These are phyloP conservation scores for Salarias fasciatus DNA, from an alignment of 2,797 vertebrate species.

Conservation along the genomic window DNA sequence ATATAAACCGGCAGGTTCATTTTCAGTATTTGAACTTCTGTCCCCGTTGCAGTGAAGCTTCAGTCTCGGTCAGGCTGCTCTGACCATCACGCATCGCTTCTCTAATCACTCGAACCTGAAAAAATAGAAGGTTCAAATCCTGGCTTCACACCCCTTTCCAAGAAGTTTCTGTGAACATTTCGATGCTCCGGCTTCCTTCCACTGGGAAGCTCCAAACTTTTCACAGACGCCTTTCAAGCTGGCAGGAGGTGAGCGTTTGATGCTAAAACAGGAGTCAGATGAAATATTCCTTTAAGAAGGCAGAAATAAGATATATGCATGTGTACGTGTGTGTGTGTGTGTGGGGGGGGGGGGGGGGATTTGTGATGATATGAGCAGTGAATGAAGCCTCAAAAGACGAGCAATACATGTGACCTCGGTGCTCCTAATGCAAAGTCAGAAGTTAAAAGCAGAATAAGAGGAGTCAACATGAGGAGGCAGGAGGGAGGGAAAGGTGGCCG, in stretches of 20 bases:
- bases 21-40: too few species aligned
- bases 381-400: too few species aligned
- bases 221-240: neutral
- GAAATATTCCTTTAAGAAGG: neutral
- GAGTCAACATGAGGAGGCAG: neutral
- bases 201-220: neutral
- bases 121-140: neutral
- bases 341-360: neutral
- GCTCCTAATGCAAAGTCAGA: constrained; percentile 6
- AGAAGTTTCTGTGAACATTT: neutral
- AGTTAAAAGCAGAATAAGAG: neutral
- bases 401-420: too few species aligned
- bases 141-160: neutral
- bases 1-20: too few species aligned
- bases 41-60: too few species aligned
- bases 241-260: constrained; percentile 2
- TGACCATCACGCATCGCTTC: too few species aligned
- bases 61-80: too few species aligned
- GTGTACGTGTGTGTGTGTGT: neutral
- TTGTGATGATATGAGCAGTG: too few species aligned
- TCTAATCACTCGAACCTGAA: neutral
- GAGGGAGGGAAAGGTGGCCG: neutral
- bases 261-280: constrained; percentile 1
- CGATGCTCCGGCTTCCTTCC: neutral
- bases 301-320: neutral